A percentile compares a stretch with the other conserved stretches of the same genome.
phyloP scores from a whole-genome alignment of 2,113 vertebrate genomes.

The Albula goreensis region DNA sequence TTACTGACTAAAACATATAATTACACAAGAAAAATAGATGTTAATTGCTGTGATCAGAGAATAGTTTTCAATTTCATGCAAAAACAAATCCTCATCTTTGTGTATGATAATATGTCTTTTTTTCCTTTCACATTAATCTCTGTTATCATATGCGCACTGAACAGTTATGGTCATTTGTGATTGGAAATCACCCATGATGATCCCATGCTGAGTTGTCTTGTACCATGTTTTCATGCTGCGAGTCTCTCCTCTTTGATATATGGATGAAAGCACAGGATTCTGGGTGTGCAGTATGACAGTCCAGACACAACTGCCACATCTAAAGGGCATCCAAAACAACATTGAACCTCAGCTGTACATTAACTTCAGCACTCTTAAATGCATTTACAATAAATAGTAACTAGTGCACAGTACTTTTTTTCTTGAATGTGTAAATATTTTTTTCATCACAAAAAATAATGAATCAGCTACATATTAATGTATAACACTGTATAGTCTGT shows the following conservation, averaged over 20 bases:
- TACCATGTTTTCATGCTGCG: background rate
- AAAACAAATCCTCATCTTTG: background rate
- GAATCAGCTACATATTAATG: background rate
- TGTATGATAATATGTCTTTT: background rate
- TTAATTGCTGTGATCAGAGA: background rate
- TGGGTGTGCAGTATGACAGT: background rate
- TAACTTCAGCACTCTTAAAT: background rate
- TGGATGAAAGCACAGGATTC: background rate
- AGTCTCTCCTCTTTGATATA: background rate
- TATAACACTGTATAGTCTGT: background rate
- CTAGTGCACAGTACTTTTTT: background rate
- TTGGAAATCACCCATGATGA: background rate
- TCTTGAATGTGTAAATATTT: background rate
- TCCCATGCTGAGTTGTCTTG: background rate
- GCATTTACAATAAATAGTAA: background rate
- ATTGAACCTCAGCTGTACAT: background rate
- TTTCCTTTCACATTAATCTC: background rate
- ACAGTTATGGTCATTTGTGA: background rate
- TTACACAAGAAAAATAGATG: conserved; percentile 37
- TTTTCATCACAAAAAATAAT: background rate
- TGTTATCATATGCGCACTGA: background rate
- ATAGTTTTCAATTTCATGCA: background rate
- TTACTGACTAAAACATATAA: conserved; percentile 58
- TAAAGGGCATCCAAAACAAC: background rate
- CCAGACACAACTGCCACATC: background rate